These are phyloP conservation scores for Gymnothorax javanicus DNA, from an alignment of 2,797 vertebrate genomes.

Conservation along the genomic window DNA sequence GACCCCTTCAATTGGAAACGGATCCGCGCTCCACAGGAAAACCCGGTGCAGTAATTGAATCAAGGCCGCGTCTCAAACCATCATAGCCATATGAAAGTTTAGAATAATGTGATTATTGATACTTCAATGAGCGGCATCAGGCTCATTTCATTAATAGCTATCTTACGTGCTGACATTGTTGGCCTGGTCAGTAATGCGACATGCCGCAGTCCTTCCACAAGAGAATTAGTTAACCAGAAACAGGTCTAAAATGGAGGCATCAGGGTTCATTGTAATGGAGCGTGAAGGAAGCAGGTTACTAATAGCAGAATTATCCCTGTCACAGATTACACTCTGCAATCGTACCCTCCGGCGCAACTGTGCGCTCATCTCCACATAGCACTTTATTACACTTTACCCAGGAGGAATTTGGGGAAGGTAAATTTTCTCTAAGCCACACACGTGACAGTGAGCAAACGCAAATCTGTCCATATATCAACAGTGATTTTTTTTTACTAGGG, in stretches of 20 bases:
- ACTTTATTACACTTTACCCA: conserved; percentile 45
- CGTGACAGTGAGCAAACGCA: too few species aligned
- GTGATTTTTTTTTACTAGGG: neutral
- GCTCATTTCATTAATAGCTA: conserved; percentile 63
- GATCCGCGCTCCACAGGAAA: conserved; percentile 64
- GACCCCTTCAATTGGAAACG: conserved; percentile 79
- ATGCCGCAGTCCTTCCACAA: conserved; percentile 32
- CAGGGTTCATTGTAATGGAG: conserved; percentile 11
- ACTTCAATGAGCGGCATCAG: conserved; percentile 65
- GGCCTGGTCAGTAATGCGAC: conserved; percentile 38
- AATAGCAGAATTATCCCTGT: conserved; percentile 55
- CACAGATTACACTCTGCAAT: conserved; percentile 59
- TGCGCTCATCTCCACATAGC: conserved; percentile 51
- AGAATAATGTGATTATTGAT: conserved; percentile 72
- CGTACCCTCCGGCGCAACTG: conserved; percentile 47
- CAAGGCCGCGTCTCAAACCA: conserved; percentile 57
- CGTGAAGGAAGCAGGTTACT: conserved; percentile 52
- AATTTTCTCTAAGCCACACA: conserved; percentile 47
- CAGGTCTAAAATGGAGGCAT: neutral
- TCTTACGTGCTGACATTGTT: conserved; percentile 53
- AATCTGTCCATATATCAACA: too few species aligned
- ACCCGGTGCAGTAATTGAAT: conserved; percentile 69
- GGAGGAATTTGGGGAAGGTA: conserved; percentile 46
- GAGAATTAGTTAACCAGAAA: conserved; percentile 25
- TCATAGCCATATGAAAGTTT: conserved; percentile 23